A percentile compares a stretch with the other conserved stretches of the same genome.
phyloP scores from a whole-genome alignment of 2,888 invertebrate genomes.

The Drosophila lutescens region DNA sequence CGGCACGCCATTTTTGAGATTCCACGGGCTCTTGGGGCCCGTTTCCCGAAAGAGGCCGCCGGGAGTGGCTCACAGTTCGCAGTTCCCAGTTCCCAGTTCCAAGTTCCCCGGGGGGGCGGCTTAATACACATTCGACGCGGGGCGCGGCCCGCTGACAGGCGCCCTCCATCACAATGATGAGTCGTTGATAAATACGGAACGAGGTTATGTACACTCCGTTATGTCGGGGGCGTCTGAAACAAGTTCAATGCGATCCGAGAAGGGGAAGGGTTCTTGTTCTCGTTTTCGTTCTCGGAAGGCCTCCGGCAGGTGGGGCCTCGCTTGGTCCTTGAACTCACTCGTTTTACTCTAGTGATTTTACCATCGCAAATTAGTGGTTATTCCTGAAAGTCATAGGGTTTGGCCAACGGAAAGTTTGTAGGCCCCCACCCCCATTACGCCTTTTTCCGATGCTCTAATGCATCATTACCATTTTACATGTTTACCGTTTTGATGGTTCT shows the following conservation, averaged over 20 bases:
- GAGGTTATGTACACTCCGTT: conserved; percentile 26
- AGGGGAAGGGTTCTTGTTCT: background rate
- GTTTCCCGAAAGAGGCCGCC: conserved; percentile 38
- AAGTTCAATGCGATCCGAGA: conserved; percentile 10
- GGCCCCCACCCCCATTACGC: background rate
- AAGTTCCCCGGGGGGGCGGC: conserved; percentile 10
- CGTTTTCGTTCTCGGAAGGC: background rate
- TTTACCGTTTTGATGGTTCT: no score
- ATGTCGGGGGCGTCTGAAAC: conserved; percentile 5
- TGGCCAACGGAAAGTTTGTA: background rate
- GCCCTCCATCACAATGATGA: conserved; percentile 46
- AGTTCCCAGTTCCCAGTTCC: background rate
- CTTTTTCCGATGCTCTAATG: background rate
- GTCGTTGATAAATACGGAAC: conserved; percentile 38
- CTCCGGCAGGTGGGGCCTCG: background rate
- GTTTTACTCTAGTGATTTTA: background rate
- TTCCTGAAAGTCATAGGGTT: conserved; percentile 6
- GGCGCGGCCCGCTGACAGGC: conserved; percentile 53
- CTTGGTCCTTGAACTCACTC: conserved; percentile 17
- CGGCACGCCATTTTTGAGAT: conserved; percentile 63
- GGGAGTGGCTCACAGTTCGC: conserved; percentile 29
- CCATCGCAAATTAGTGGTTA: conserved; percentile 12
- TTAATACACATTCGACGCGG: conserved; percentile 30
- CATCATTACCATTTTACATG: no score
- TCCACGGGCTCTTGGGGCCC: conserved; percentile 20